These are phyloP conservation scores for Apteryx mantelli DNA, from an alignment of 2,113 vertebrate species.

Conservation along the genomic window DNA sequence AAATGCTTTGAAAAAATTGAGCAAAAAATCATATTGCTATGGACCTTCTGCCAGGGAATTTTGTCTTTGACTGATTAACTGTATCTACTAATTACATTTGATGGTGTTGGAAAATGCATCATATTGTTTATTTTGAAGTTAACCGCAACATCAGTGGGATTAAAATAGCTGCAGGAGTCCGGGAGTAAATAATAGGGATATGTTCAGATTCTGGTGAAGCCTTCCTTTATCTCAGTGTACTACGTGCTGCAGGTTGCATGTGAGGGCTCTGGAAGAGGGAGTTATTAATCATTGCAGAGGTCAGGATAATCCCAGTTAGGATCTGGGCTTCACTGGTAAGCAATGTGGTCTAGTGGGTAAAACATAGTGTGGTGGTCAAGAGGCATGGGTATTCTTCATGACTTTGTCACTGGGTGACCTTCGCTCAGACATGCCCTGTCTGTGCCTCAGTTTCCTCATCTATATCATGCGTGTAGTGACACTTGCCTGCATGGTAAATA, in stretches of 20 bases:
- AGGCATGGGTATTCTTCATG: too few relatives aligned
- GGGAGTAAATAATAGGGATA: background rate
- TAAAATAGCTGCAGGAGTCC: background rate
- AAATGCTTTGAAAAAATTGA: background rate
- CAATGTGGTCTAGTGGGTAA: background rate
- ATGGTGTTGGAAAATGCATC: background rate
- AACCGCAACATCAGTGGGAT: background rate
- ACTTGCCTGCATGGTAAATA: background rate
- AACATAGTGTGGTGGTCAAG: rapidly evolving
- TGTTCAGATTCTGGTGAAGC: background rate
- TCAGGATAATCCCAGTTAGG: rapidly evolving
- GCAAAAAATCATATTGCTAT: background rate
- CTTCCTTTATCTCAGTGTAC: background rate
- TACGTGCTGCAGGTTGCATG: background rate
- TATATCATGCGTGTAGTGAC: background rate
- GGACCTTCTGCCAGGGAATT: background rate
- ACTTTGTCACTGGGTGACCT: background rate
- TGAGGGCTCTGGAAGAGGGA: background rate
- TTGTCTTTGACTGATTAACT: conserved; percentile 13
- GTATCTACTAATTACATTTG: background rate
- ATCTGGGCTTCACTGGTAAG: background rate
- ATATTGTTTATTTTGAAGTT: background rate
- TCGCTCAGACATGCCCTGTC: background rate
- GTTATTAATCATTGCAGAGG: background rate
- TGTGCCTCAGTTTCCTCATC: background rate